Base-by-base conservation (phyloP, 2,888 invertebrate species). In the Sphinx pinastri region DNA sequence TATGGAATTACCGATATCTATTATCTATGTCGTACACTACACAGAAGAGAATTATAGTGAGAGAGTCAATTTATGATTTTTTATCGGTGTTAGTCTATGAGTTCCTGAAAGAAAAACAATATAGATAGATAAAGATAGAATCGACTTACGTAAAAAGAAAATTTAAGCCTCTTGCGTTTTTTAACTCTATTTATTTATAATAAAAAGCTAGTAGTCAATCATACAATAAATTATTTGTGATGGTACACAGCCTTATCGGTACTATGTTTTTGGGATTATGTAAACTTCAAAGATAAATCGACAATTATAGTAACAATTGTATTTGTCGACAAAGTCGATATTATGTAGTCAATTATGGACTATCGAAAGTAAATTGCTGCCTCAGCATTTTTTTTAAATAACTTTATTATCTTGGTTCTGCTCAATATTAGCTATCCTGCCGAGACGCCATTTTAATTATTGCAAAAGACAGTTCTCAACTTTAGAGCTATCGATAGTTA, bases 171-270 rank as follows among this genome's bases (percentile, higher is more conserved):
- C 49, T 13, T 19, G 19, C 19, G 19, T n/a, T 19, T 31, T 31
- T 59, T 59, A 58, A 13, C 31, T 58, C 16, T 45, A 47, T 16
- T 60, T 45, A 45, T 60, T 19, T n/a, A 47, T 16, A 47, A 45
- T 14, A 14, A 13, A 38, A 60, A 47, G 8, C 16, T 16, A 19
- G 19, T 19, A 6, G 63, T 19, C 47, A 63, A 47, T 19, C 49
- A 63, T 63, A 49, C 8, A 63, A 49, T 63, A 63, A 63, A 63
- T 63, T 63, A 63, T 19, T 63, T 63, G 63, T 63, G 63, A 63
- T 19, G 13, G 19, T 49, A 47, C 63, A 63, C 63, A 63, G 63
- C 63, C 63, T 2, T 38, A 57, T 25, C 57, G 57, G 25, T 57
- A 25, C 12, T 54, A 16, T 55, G 6, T 55, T 16, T 5, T 38